These are phyloP conservation scores for Atrina japonica DNA, from an alignment of 2,888 invertebrate genomes.

Conservation along the genomic window DNA sequence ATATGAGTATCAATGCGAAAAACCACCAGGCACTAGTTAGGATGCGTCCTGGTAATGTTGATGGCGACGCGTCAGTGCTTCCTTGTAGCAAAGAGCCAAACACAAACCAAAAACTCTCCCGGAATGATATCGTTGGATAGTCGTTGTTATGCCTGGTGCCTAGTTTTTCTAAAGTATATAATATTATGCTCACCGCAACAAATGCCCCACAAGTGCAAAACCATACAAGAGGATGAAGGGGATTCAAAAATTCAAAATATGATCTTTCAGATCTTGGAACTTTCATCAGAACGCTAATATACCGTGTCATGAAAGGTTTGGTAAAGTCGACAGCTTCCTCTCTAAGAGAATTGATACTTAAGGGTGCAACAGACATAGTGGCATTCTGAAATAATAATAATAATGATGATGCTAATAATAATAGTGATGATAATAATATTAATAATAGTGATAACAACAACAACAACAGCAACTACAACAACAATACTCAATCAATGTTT, in stretches of 20 bases:
- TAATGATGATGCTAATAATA: not conserved
- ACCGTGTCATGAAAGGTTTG: constrained; percentile 78
- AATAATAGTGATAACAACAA: not conserved
- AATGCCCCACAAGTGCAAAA: constrained; percentile 74
- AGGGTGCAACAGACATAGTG: constrained; percentile 77
- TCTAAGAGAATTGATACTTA: constrained; percentile 76
- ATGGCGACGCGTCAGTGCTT: constrained; percentile 74
- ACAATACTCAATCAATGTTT: no score
- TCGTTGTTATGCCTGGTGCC: constrained; percentile 62
- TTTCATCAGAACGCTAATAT: constrained; percentile 77
- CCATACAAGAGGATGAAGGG: constrained; percentile 76
- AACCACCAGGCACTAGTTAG: constrained; percentile 79
- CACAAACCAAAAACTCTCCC: constrained; percentile 79
- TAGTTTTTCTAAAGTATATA: constrained; percentile 73
- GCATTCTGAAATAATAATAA: constrained; percentile 72
- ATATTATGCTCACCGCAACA: constrained; percentile 73
- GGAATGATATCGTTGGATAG: constrained; percentile 66
- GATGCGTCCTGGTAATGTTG: constrained; percentile 74
- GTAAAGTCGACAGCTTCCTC: constrained; percentile 79
- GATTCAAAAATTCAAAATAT: constrained; percentile 79
- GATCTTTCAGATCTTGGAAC: constrained; percentile 70
- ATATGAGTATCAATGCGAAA: constrained; percentile 78
- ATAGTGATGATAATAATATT: no score
- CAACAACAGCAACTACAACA: no score
- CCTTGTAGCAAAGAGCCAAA: constrained; percentile 78